These are phyloP conservation scores for Caenorhabditis sp. DNA, from an alignment of 2,888 invertebrate species.

Conservation along the genomic window DNA sequence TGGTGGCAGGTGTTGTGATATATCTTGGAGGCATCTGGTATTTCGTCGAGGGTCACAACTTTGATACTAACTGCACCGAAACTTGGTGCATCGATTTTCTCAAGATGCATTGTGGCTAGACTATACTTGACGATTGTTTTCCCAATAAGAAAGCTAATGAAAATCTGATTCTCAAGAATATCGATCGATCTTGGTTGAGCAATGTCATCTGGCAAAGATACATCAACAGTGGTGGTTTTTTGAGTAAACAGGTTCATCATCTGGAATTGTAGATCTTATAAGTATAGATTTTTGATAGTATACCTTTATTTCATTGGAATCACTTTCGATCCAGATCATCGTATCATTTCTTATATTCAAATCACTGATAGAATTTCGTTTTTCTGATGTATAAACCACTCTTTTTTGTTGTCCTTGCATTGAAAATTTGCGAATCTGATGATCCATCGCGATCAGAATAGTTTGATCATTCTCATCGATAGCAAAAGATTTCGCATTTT, in stretches of 20 bases:
- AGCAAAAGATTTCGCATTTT: neutral
- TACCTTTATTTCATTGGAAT: neutral
- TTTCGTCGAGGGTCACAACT: neutral
- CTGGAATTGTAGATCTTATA: neutral
- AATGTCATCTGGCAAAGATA: neutral
- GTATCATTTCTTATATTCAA: neutral
- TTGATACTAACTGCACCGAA: conserved; percentile 8
- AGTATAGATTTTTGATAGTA: neutral
- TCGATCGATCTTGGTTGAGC: neutral
- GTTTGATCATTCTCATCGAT: neutral
- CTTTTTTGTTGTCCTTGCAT: neutral
- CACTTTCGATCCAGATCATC: neutral
- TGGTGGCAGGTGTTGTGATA: neutral
- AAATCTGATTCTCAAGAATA: neutral
- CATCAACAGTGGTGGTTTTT: neutral
- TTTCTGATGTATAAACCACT: neutral
- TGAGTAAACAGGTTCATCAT: neutral
- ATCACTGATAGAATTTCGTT: neutral
- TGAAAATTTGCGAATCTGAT: neutral
- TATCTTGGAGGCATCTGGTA: neutral
- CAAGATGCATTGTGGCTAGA: neutral
- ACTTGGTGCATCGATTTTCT: neutral
- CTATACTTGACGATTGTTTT: neutral
- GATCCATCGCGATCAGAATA: neutral
- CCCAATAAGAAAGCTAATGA: neutral